These are phyloP conservation scores for Drosophila nigritarsus DNA, from an alignment of 2,888 invertebrate genomes.

Conservation along the genomic window DNA sequence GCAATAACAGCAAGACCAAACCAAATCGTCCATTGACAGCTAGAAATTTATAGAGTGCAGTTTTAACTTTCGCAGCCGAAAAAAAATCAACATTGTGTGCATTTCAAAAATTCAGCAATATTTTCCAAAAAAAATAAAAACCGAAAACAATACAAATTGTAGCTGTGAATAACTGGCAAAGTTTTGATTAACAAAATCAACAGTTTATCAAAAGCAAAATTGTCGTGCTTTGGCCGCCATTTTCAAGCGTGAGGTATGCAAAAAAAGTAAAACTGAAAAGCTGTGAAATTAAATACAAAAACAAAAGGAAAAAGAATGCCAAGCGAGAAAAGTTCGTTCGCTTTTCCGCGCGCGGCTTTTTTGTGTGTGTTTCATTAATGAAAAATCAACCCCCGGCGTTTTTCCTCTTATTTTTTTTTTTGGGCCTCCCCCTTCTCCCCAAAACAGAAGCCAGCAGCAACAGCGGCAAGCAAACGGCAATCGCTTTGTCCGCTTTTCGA, in stretches of 20 bases:
- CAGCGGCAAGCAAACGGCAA: conserved; percentile 16
- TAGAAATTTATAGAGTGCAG: conserved; percentile 55
- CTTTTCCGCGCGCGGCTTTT: conserved; percentile 37
- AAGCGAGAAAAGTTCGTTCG: conserved; percentile 60
- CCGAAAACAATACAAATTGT: conserved; percentile 9
- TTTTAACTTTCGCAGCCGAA: conserved; percentile 42
- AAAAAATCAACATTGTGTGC: conserved; percentile 25
- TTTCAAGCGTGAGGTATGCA: conserved; percentile 56
- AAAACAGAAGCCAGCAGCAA: conserved; percentile 73
- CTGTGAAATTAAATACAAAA: conserved; percentile 19
- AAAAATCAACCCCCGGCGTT: conserved; percentile 73
- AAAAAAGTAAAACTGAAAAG: conserved; percentile 12
- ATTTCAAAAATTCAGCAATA: conserved; percentile 19
- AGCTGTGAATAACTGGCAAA: conserved; percentile 23
- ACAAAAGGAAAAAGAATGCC: conserved; percentile 31
- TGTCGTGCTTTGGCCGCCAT: conserved; percentile 65
- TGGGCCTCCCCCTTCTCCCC: conserved; percentile 42
- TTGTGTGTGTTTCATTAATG: conserved; percentile 68
- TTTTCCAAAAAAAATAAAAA: conserved; percentile 1
- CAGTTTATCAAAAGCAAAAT: conserved; percentile 35
- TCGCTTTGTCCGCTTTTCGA: conserved; percentile 28
- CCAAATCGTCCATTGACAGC: conserved; percentile 46
- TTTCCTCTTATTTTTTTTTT: conserved; percentile 3
- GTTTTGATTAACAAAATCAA: conserved; percentile 29
- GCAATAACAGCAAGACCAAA: conserved; percentile 2